phyloP scores from a whole-genome alignment of 2,797 vertebrate genomes.

The Sebastes matsubarae region DNA sequence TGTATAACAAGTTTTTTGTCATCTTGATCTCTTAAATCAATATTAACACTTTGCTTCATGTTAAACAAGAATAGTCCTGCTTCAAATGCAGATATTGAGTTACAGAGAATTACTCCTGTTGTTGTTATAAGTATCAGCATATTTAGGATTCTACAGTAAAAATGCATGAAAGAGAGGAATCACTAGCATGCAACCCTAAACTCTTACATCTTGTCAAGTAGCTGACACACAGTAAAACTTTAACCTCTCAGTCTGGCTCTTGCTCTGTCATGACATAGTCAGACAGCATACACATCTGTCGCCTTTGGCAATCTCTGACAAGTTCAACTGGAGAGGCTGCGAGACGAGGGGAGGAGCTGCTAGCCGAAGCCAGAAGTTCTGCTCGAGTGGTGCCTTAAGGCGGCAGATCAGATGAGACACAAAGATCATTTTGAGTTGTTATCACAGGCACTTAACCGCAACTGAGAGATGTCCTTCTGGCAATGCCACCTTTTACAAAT shows the following conservation, averaged over 20 bases:
- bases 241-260: conserved; percentile 30
- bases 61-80: neutral
- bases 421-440: conserved; percentile 49
- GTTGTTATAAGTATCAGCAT: too few species aligned
- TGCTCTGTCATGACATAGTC: conserved; percentile 50
- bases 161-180: neutral
- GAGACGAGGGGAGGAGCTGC: conserved; percentile 58
- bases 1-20: neutral
- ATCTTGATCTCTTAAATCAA: neutral
- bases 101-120: neutral
- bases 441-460: conserved; percentile 41
- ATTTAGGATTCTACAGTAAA: neutral
- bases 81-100: neutral
- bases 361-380: conserved; percentile 45
- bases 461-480: conserved; percentile 1
- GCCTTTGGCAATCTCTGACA: conserved; percentile 64
- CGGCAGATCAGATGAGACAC: conserved; percentile 49
- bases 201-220: neutral
- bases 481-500: conserved; percentile 34
- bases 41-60: neutral
- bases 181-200: neutral
- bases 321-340: conserved; percentile 59
- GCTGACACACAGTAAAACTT: conserved; percentile 16
- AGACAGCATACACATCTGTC: conserved; percentile 63
- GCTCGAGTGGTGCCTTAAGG: conserved; percentile 58